These are phyloP conservation scores for Sapayoa aenigma DNA, from an alignment of 2,113 vertebrate genomes.

Conservation along the genomic window DNA sequence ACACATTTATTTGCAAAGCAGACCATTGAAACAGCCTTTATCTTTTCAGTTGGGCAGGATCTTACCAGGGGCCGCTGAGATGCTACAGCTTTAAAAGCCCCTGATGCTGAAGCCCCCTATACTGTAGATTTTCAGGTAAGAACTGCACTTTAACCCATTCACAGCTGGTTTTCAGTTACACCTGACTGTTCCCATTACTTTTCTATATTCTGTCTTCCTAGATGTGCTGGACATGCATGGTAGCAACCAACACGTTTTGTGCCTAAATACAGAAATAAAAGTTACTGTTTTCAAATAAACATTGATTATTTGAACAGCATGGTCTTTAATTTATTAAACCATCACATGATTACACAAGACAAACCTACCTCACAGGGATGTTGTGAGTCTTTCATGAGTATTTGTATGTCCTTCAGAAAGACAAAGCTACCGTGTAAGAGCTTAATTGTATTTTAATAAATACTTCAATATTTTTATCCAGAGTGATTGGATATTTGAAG, in stretches of 20 bases:
- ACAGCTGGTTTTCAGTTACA: background rate
- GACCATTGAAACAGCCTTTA: background rate
- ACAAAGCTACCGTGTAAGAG: background rate
- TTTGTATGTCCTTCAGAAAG: background rate
- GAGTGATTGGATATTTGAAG: background rate
- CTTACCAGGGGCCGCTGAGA: background rate
- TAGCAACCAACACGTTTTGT: background rate
- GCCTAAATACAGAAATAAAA: background rate
- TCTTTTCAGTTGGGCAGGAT: background rate
- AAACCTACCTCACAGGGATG: conserved; percentile 19
- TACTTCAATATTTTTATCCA: background rate
- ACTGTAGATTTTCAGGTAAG: background rate
- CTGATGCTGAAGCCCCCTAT: background rate
- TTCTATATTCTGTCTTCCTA: background rate
- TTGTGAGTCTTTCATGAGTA: background rate
- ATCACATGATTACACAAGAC: background rate
- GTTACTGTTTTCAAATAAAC: background rate
- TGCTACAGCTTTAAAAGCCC: background rate
- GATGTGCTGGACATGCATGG: background rate
- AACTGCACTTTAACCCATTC: background rate
- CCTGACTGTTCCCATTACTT: background rate
- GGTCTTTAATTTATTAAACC: background rate
- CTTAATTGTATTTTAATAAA: conserved; percentile 38
- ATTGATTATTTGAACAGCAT: background rate
- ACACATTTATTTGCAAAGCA: background rate